A percentile compares a stretch with the other conserved stretches of the same genome.
phyloP scores from a whole-genome alignment of 2,113 vertebrate genomes.

The Nansenia antarctica region DNA sequence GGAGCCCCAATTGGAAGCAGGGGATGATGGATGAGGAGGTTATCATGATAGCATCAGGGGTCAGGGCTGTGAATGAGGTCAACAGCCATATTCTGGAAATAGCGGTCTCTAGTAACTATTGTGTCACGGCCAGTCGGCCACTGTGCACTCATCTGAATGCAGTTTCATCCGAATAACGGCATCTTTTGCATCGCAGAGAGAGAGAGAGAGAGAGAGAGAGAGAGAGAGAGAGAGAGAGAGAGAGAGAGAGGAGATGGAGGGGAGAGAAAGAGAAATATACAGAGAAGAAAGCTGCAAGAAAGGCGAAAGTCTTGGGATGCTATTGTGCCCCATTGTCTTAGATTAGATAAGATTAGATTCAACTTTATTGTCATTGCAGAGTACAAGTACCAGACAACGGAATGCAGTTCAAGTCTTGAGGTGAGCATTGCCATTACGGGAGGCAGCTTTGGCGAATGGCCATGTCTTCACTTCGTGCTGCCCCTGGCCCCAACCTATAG shows the following conservation, averaged over 20 bases:
- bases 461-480: background rate
- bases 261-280: background rate
- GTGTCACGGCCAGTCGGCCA: background rate
- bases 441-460: background rate
- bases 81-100: background rate
- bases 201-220: too few species aligned
- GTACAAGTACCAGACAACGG: too few species aligned
- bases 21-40: constrained; percentile 25
- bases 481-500: constrained; percentile 27
- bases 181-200: background rate
- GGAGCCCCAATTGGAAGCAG: constrained; percentile 20
- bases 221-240: constrained; percentile 32
- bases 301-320: too few species aligned
- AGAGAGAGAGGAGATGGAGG: constrained; percentile 27
- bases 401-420: too few species aligned
- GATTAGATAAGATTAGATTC: too few species aligned
- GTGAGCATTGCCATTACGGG: background rate
- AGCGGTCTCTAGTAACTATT: background rate
- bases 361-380: too few species aligned
- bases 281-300: background rate
- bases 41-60: constrained; percentile 17
- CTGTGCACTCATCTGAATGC: background rate
- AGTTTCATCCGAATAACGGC: background rate
- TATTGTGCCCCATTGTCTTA: too few species aligned
- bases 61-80: constrained; percentile 22